Evolutionary conservation across 2,113 vertebrate species (phyloP), one percentile per base, ranked within the genome.

Genomic region (Plotosus lineatus): DNA sequence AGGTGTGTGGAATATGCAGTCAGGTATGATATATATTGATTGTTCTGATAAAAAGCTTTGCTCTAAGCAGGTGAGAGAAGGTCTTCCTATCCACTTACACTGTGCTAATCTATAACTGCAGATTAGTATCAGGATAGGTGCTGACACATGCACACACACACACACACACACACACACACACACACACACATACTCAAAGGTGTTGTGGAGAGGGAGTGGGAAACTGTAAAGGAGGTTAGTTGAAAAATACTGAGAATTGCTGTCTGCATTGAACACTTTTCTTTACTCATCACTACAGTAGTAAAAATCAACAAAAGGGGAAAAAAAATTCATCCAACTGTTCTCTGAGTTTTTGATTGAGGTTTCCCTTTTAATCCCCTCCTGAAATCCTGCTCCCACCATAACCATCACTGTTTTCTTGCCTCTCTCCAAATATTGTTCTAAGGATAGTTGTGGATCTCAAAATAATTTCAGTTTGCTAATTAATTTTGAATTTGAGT

Each of bases 401-500:
- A 21, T 12, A 6, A 17, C 50, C 40, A 58, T 55, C 31, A 4
- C n/a, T 48, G 78, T 80, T 80, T 76, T 50, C 26, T 81, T 48
- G 73, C 75, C 28, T 38, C 42, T 36, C 40, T 38, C 68, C 14
- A 44, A 78, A 85, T 85, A 51, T 60, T 79, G 21, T 82, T 78
- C 3, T 42, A 26, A 83, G 86, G 74, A 83, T 85, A 84, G 77
- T 69, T 79, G 74, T 82, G n/a, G 78, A 83, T 83, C 86, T 88
- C 86, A 90, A 92, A 92, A 92, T 90, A 90, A 91, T 91, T 88
- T 88, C 78, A 87, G 84, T 86, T 91, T 89, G 85, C 87, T 90
- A 88, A 92, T 90, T 92, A 88, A 82, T 83, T 90, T 91, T 91
- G 84, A 89, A 89, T 88, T 86, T 84, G 12, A 15, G 33, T 19